Evolutionary conservation across 2,797 vertebrate species (phyloP), one percentile per base, ranked within the genome.

Genomic region (Lepus oiostolus): DNA sequence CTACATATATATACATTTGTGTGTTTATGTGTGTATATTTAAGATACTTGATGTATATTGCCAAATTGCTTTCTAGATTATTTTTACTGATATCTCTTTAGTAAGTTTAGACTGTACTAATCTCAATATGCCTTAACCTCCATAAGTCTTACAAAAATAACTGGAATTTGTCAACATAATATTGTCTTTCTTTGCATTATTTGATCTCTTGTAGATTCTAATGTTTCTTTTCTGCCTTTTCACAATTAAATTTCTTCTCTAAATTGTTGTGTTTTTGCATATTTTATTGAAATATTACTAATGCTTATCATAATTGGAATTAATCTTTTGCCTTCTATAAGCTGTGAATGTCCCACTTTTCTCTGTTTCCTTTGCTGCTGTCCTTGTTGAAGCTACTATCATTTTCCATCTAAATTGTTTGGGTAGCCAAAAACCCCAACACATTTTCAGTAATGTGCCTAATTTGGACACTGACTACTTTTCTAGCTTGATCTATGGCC

Each of bases 141-240:
- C 50, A 35, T 90, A 82, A 87, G 22, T 63, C 24, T 91, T 72
- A 54, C 32, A 71, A 81, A 92, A 94, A 67, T 32, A 63, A n/a
- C 19, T 42, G 14, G 14, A 72, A 12, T 35, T 67, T 93, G 74
- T 35, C 35, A 28, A 4, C 4, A 32, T 75, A 10, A n/a, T 67
- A 32, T 7, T 42, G 11, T 63, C 65, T 89, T 63, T 93, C 50
- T 88, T 70, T 83, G 35, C 7, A 52, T 74, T 54, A 54, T 76
- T 28, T 58, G 22, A 47, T 72, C 58, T 26, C 47, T 94, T 70
- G 6, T 65, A 11, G 17, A 60, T 16, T 70, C 65, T 65, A 7
- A 28, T 88, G 14, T 90, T 92, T 86, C 79, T 26, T 58, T 92
- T 79, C n/a, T 84, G 47, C 67, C n/a, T 92, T 28, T 19, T 72